phyloP scores from a whole-genome alignment of 2,797 vertebrate species.

The Pterois miles region DNA sequence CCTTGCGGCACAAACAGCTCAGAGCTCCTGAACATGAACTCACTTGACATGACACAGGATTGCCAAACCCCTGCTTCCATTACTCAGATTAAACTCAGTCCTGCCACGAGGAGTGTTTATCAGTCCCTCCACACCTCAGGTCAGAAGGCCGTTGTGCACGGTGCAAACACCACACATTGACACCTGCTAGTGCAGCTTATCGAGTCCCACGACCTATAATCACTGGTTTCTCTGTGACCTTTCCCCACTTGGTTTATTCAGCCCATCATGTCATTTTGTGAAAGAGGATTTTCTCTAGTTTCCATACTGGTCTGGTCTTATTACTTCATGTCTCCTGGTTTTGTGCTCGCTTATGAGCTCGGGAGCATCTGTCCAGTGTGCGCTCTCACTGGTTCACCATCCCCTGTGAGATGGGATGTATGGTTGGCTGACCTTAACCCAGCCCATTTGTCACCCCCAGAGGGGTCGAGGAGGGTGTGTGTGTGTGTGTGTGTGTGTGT shows the following conservation, averaged over 20 bases:
- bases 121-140: background rate
- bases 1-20: background rate
- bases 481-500: background rate
- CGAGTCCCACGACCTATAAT: constrained; percentile 10
- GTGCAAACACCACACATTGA: background rate
- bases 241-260: constrained; percentile 18
- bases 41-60: constrained; percentile 17
- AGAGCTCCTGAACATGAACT: constrained; percentile 1
- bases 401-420: constrained; percentile 42
- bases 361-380: constrained; percentile 36
- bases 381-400: constrained; percentile 31
- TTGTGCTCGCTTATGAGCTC: constrained; percentile 18
- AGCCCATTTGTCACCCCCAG: constrained; percentile 34
- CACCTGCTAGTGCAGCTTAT: constrained; percentile 36
- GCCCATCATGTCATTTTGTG: constrained; percentile 1
- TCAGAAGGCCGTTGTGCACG: background rate
- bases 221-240: constrained; percentile 16
- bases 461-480: constrained; percentile 7
- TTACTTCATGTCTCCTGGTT: constrained; percentile 17
- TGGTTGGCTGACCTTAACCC: constrained; percentile 45
- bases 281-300: constrained; percentile 37
- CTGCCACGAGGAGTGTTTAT: background rate
- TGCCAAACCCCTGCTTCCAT: background rate
- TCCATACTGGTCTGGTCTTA: background rate
- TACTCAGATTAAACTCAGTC: constrained; percentile 15